Evolutionary conservation across 2,113 vertebrate species (phyloP).

Genomic region (Desmodus rotundus): DNA sequence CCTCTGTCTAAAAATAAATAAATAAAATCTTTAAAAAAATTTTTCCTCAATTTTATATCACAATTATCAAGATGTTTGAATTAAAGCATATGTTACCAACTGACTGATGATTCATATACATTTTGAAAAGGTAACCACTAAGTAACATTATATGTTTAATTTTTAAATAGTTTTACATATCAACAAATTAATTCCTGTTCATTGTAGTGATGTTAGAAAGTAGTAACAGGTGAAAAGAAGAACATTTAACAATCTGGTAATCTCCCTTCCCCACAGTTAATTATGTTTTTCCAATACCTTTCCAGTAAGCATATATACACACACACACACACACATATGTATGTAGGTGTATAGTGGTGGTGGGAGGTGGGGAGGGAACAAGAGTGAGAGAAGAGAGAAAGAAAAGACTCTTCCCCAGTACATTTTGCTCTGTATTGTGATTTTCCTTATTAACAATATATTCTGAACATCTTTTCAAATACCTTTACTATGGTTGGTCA

Average conservation of each 20-base stretch:
- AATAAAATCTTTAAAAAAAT: too few species aligned
- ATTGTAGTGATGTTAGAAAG: slow-evolving; percentile 35
- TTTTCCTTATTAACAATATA: neutral
- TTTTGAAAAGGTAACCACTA: neutral
- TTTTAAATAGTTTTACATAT: slow-evolving; percentile 30
- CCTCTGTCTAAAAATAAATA: too few species aligned
- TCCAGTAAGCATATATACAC: neutral
- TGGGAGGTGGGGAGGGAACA: neutral
- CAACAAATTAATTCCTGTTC: neutral
- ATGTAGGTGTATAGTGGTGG: neutral
- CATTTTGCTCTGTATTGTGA: neutral
- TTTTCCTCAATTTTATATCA: neutral
- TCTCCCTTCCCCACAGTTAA: neutral
- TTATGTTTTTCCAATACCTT: neutral
- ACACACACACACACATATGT: too few species aligned
- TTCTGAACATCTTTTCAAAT: slow-evolving; percentile 18
- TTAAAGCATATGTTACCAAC: neutral
- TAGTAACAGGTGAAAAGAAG: neutral
- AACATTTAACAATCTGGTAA: neutral
- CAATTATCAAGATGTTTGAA: neutral
- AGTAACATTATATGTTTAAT: slow-evolving; percentile 5
- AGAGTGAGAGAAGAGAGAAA: neutral
- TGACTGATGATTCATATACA: neutral
- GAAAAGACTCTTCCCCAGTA: neutral
- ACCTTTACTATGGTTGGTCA: neutral